Conservation (phyloP, 64 coral and sea anemone species). For the Montipora foliosa region DNA sequence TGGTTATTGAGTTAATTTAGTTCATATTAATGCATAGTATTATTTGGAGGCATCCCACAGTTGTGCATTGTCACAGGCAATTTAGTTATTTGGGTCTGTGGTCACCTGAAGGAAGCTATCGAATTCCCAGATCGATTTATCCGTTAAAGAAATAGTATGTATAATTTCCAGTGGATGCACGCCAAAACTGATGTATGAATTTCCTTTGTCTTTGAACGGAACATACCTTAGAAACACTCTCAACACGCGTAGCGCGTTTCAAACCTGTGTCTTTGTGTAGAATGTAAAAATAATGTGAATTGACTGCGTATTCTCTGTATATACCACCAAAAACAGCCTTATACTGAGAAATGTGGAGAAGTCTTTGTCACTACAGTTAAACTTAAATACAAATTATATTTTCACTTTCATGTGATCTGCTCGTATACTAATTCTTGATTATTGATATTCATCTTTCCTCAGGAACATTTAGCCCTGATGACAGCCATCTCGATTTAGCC, state of each 20-base stretch:
- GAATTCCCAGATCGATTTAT: background rate
- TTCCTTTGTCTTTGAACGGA: background rate
- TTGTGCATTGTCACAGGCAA: background rate
- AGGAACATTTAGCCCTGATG: conserved; percentile 18
- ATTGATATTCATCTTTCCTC: conserved; percentile 2
- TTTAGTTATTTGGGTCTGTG: background rate
- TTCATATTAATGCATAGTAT: background rate
- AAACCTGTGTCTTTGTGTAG: background rate
- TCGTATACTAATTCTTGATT: background rate
- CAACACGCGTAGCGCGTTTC: background rate
- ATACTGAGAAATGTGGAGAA: background rate
- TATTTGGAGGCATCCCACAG: background rate
- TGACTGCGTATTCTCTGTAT: background rate
- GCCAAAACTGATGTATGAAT: background rate
- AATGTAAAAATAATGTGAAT: background rate
- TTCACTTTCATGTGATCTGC: background rate
- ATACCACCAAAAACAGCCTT: background rate
- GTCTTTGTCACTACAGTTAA: background rate
- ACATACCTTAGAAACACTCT: background rate
- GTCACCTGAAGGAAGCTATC: background rate
- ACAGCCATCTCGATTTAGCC: background rate
- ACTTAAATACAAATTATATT: background rate
- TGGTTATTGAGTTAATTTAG: background rate
- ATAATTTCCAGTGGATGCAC: background rate
- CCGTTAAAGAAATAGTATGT: background rate